A percentile compares a stretch with the other conserved stretches of the same genome.
These are phyloP conservation scores for Neomonachus schauinslandi DNA, from an alignment of 2,113 vertebrate species.

Conservation along the genomic window DNA sequence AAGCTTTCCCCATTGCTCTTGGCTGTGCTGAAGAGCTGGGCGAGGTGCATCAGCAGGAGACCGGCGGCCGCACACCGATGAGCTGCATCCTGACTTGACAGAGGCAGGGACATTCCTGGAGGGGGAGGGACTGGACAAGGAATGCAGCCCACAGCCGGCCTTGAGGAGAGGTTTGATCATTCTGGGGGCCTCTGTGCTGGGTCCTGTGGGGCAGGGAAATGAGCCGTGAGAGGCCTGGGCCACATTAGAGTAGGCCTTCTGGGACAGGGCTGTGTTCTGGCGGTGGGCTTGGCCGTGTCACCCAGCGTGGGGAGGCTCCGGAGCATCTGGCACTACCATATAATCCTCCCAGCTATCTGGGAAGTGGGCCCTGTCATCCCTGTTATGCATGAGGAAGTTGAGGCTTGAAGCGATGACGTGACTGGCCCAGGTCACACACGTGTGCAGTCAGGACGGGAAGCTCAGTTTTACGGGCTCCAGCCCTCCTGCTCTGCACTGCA, in stretches of 20 bases:
- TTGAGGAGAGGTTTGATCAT: neutral
- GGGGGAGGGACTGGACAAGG: conserved; percentile 20
- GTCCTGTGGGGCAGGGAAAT: neutral
- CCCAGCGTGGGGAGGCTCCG: neutral
- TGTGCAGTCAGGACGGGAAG: neutral
- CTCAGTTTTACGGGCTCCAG: neutral
- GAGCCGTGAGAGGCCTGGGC: neutral
- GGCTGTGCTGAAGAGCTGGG: neutral
- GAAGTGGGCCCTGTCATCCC: conserved; percentile 14
- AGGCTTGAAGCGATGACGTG: conserved; percentile 1
- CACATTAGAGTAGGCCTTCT: neutral
- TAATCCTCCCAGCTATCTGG: neutral
- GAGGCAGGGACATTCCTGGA: conserved; percentile 61
- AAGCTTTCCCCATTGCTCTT: neutral
- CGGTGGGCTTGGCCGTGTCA: neutral
- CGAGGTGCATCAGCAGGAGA: conserved; percentile 22
- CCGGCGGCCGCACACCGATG: neutral
- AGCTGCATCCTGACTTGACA: conserved; percentile 62
- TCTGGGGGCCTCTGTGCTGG: neutral
- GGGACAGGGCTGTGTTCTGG: neutral
- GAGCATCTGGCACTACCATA: neutral
- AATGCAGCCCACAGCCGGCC: neutral
- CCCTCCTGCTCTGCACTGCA: neutral
- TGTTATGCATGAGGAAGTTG: conserved; percentile 24
- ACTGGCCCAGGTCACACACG: neutral